phyloP scores from a whole-genome alignment of 2,888 invertebrate species.

The Dicyrtoma fusca region DNA sequence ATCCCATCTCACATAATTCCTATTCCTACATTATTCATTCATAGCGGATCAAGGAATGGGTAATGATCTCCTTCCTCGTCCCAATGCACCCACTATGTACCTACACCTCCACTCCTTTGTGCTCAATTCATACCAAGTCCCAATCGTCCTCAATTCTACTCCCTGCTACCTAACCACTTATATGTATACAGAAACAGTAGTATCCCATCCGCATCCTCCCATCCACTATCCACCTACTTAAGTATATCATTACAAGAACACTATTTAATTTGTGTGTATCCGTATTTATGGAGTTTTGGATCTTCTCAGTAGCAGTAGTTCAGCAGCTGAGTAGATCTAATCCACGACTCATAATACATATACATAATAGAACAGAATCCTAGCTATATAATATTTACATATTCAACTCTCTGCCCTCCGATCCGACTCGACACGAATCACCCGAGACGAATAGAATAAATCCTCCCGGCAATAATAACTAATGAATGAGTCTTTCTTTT shows the following conservation, averaged over 20 bases:
- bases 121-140: too few relatives aligned
- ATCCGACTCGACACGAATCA: slow-evolving; percentile 39
- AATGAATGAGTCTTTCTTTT: slow-evolving; percentile 24
- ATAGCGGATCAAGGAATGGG: slow-evolving; percentile 54
- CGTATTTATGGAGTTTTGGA: not conserved
- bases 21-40: slow-evolving; percentile 54
- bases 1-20: slow-evolving; percentile 55
- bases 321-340: slow-evolving; percentile 1
- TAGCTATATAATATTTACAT: too few relatives aligned
- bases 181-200: too few relatives aligned
- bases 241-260: too few relatives aligned
- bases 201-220: not conserved
- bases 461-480: slow-evolving; percentile 55
- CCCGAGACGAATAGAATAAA: slow-evolving; percentile 49
- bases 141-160: too few relatives aligned
- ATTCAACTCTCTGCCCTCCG: slow-evolving; percentile 4
- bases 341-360: not conserved
- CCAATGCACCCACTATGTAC: slow-evolving; percentile 10
- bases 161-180: too few relatives aligned
- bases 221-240: not conserved
- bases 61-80: slow-evolving; percentile 53
- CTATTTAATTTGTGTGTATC: not conserved
- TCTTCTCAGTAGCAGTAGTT: not conserved
- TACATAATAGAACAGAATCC: not conserved
- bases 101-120: slow-evolving; percentile 1